Base-by-base conservation (phyloP, 1,140 invertebrate genomes). In the Zaprionus africanus region DNA sequence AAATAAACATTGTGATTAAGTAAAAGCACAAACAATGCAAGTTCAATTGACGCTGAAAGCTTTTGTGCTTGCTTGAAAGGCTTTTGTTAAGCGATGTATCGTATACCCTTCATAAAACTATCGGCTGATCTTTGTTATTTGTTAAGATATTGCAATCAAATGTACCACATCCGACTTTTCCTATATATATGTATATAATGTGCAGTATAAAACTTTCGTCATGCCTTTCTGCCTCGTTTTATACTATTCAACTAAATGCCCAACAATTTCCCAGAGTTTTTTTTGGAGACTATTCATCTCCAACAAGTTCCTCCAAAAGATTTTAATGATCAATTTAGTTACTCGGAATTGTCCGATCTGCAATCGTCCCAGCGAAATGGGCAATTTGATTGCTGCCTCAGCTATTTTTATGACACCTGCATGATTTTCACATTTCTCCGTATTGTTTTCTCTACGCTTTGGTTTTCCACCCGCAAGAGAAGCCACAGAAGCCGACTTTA, bases 331-430 rank as follows among this genome's bases (percentile, higher is more conserved):
- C 41, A 46, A 46, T 46, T 46, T 46, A 17, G n/a, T 43, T 17
- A 7, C n/a, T 17, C 7, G 41, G 41, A 46, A 46, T 46, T 24
- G 19, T 51, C 3, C 46, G 4, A 24, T 24, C 46, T 13, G 19
- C 46, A 24, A 51, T 74, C 60, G 34, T 51, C 51, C 36, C 38
- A 56, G 38, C 41, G 49, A 51, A 74, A 57, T 62, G 51, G 31
- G 57, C 74, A 73, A 82, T 70, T 68, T 63, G 64, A 75, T 71
- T 79, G 71, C 76, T 46, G 64, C 59, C 59, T 51, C 68, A 41
- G 46, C 64, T 65, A 58, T 76, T 82, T 86, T 87, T 86, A 87
- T 87, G 83, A 88, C 83, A 87, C 83, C 83, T 87, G 83, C 83
- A 87, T 87, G 83, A 87, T 83, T 87, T 85, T 85, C 82, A 82